Percentiles rank a stretch among this genome's conserved stretches.
These are phyloP conservation scores for Sebastes itinus DNA, from an alignment of 2,797 vertebrate genomes.

Conservation along the genomic window DNA sequence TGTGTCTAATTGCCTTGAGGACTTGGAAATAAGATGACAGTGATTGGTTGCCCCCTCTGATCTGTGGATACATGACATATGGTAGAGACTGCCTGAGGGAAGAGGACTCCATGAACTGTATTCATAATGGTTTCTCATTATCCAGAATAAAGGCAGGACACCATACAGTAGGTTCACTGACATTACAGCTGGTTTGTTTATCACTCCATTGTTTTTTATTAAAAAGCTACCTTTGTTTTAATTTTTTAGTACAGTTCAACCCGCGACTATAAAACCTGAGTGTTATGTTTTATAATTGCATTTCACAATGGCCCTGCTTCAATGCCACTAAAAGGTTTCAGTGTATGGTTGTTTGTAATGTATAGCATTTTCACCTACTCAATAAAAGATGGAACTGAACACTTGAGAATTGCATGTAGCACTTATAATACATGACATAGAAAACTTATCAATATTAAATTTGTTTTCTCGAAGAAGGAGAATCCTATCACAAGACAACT, in stretches of 20 bases:
- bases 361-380: neutral
- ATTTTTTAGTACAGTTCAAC: neutral
- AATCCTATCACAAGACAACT: neutral
- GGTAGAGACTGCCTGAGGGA: slow-evolving; percentile 40
- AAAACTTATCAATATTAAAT: neutral
- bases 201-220: neutral
- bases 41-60: slow-evolving; percentile 46
- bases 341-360: neutral
- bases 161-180: neutral
- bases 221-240: neutral
- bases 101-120: slow-evolving; percentile 47
- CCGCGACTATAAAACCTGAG: neutral
- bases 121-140: slow-evolving; percentile 43
- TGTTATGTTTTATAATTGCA: neutral
- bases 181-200: slow-evolving; percentile 10
- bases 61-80: slow-evolving; percentile 54
- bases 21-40: slow-evolving; percentile 49
- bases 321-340: neutral
- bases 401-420: neutral
- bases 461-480: neutral
- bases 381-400: neutral
- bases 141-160: slow-evolving; percentile 19
- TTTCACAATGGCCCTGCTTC: neutral
- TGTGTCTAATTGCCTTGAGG: slow-evolving; percentile 28
- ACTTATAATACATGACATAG: neutral